These are phyloP conservation scores for Maniola jurtina DNA, from an alignment of 1,140 invertebrate species.

Conservation along the genomic window DNA sequence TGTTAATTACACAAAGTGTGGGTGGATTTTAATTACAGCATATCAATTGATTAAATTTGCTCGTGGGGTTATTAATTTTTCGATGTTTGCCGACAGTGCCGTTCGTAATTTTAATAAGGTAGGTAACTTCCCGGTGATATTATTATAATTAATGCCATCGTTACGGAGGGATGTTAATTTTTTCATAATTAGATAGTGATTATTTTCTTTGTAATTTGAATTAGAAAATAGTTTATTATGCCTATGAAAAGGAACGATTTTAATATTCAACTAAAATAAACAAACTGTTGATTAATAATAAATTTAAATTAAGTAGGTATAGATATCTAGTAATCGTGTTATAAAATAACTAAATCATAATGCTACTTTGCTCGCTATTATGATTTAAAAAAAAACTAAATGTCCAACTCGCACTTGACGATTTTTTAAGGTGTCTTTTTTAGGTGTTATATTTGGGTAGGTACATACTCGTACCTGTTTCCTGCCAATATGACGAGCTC, in stretches of 20 bases:
- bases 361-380: too few relatives aligned
- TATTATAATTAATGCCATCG: not conserved
- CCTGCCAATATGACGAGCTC: constrained; percentile 74
- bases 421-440: too few relatives aligned
- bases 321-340: too few relatives aligned
- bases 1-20: constrained; percentile 34
- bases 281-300: too few relatives aligned
- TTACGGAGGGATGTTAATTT: not conserved
- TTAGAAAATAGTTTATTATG: too few relatives aligned
- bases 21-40: constrained; percentile 34
- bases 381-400: too few relatives aligned
- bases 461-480: constrained; percentile 58
- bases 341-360: too few relatives aligned
- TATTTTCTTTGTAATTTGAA: too few relatives aligned
- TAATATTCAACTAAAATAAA: too few relatives aligned
- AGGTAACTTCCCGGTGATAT: not conserved
- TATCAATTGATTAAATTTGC: constrained; percentile 37
- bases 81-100: constrained; percentile 20
- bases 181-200: not conserved
- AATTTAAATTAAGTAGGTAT: too few relatives aligned
- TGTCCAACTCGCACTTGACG: too few relatives aligned
- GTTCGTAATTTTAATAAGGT: constrained; percentile 10
- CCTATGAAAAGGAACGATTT: too few relatives aligned
- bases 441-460: not conserved
- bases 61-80: constrained; percentile 31